Conservation (phyloP, 1,140 invertebrate genomes). For the Spodoptera litura region DNA sequence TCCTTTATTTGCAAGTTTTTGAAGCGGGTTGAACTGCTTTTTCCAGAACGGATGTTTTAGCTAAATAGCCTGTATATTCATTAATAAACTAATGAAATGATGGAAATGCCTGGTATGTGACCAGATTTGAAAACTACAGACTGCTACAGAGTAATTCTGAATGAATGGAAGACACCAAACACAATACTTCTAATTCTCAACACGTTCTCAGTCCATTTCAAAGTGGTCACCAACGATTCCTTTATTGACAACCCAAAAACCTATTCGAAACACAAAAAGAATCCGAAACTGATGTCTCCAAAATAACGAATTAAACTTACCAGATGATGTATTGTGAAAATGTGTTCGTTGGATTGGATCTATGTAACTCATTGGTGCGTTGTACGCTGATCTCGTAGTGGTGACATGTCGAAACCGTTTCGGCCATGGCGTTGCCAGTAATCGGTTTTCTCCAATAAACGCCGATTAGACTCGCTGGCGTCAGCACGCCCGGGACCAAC, state of each 20-base stretch:
- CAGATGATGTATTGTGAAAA: constrained; percentile 21
- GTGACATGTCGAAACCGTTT: constrained; percentile 84
- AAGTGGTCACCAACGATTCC: not conserved
- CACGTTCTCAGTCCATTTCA: not conserved
- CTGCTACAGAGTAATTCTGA: too few relatives aligned
- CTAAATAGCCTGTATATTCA: too few relatives aligned
- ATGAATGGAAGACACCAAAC: too few relatives aligned
- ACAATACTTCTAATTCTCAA: not conserved
- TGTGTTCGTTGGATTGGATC: constrained; percentile 12
- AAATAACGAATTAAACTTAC: constrained; percentile 25
- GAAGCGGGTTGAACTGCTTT: not conserved
- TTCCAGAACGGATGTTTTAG: too few relatives aligned
- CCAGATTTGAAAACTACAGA: too few relatives aligned
- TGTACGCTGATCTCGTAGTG: constrained; percentile 55
- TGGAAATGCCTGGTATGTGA: too few relatives aligned
- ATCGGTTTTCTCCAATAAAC: constrained; percentile 86
- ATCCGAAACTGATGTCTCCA: not conserved
- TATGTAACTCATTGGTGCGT: not conserved
- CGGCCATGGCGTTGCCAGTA: constrained; percentile 73
- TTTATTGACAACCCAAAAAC: not conserved
- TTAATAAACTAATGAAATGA: too few relatives aligned
- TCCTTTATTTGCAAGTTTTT: constrained; percentile 16
- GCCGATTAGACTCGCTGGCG: constrained; percentile 85
- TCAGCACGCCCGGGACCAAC: constrained; percentile 74
- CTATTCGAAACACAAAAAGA: not conserved